Base-by-base conservation (phyloP, 2,888 invertebrate species). In the Macrosiphum euphorbiae region DNA sequence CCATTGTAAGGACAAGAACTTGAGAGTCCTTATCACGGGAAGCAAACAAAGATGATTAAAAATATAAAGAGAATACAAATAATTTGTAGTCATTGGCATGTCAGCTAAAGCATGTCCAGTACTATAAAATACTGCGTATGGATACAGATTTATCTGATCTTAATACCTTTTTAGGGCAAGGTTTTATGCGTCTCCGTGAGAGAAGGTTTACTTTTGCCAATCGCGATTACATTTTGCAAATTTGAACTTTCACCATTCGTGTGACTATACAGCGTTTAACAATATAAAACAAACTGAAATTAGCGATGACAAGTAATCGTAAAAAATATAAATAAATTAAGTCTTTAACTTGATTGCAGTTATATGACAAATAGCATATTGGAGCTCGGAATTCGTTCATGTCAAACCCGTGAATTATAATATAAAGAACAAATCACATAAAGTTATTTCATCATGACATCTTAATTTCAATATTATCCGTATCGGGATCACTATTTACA, bases 221-320 rank as follows among this genome's bases (percentile, higher is more conserved):
- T 93, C 58, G 89, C 85, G 88, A 93, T 93, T 93, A 85, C n/a
- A 84, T 85, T 89, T 93, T 85, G 58, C n/a, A 89, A 93, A 93
- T 55, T 85, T 84, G 89, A 93, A 93, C 93, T 93, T 93, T 90
- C 89, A 47, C 93, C 55, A 28, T 55, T 61, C 47, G 47, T 58
- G 91, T 86, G 91, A 58, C 86, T 85, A 52, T 44, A 85, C n/a
- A 91, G 47, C 44, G 47, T n/a, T 55, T 41, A 78, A 78, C 78
- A 78, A 78, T 78, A 78, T 86, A 58, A 78, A 52, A 35, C 50
- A 50, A 84, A 85, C 58, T 91, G 11, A 85, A 91, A 86, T 91
- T 91, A 55, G 35, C 24, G 10, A 13, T 58, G 58, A 91, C 55
- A 84, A 85, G n/a, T 24, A n/a, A 47, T n/a, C 47, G 58, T 61